Percentiles rank a stretch among this genome's conserved stretches.
Conservation (phyloP, 2,113 vertebrate species). For the Pachypanchax playfairii region DNA sequence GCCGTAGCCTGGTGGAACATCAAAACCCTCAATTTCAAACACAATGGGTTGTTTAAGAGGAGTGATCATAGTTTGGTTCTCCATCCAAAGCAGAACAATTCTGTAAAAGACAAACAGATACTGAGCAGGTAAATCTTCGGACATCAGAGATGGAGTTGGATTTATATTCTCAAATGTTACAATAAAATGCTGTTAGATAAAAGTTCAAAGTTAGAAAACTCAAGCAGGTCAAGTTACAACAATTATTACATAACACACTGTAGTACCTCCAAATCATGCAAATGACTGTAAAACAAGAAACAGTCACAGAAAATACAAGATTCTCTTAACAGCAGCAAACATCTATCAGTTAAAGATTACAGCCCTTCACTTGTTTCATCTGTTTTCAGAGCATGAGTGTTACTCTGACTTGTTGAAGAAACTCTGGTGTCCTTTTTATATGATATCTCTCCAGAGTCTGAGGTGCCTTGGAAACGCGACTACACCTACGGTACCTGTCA, state of each 20-base stretch:
- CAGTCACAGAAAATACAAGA: too few species aligned
- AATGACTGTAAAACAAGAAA: background rate
- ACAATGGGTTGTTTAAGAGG: conserved; percentile 57
- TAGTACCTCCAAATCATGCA: background rate
- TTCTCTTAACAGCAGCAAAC: too few species aligned
- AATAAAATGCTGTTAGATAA: too few species aligned
- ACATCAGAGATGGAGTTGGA: too few species aligned
- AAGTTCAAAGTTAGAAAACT: too few species aligned
- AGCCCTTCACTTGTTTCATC: background rate
- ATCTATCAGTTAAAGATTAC: too few species aligned
- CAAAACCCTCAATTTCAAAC: conserved; percentile 67
- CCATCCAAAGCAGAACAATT: conserved; percentile 30
- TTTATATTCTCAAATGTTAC: too few species aligned
- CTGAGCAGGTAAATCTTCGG: background rate
- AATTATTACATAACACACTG: background rate
- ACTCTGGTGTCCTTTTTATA: background rate
- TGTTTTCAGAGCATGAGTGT: background rate
- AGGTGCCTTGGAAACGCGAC: background rate
- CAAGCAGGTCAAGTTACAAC: too few species aligned
- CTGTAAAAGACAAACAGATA: background rate
- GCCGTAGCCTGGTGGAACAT: conserved; percentile 30
- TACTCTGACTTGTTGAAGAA: background rate
- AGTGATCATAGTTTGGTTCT: conserved; percentile 26
- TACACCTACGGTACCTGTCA: background rate
- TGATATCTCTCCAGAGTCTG: background rate